Evolutionary conservation across 1,140 invertebrate species (phyloP).

Genomic region (Papilio aristodemus): DNA sequence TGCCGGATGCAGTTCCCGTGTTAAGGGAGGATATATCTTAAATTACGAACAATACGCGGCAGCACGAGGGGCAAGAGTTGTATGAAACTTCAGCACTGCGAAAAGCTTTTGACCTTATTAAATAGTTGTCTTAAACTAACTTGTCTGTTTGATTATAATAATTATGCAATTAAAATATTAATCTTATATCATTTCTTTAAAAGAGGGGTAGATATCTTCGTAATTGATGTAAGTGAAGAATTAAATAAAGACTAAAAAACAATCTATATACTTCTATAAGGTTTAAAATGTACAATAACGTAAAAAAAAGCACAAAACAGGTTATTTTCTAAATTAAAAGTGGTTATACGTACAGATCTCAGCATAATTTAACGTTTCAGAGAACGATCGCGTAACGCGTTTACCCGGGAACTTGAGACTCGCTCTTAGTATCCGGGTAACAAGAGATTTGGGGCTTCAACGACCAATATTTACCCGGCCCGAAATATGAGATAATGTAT

Average conservation of each 20-base stretch:
- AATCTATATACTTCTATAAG: no score
- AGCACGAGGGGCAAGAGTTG: neutral
- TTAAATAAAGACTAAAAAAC: no score
- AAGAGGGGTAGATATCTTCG: no score
- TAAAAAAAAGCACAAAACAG: neutral
- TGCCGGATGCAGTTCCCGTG: constrained; percentile 29
- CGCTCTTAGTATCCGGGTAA: constrained; percentile 51
- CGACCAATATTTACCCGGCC: constrained; percentile 57
- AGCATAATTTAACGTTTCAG: neutral
- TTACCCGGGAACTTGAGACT: constrained; percentile 55
- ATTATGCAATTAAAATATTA: neutral
- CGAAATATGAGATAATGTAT: constrained; percentile 68
- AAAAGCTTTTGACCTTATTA: constrained; percentile 31
- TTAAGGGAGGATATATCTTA: constrained; percentile 31
- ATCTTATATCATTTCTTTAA: no score
- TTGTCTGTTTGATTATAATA: neutral
- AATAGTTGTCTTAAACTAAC: neutral
- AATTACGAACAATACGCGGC: constrained; percentile 27
- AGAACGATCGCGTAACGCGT: constrained; percentile 48
- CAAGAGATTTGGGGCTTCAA: constrained; percentile 61
- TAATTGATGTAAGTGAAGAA: no score
- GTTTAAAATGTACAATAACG: no score
- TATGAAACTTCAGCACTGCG: neutral
- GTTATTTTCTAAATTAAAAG: neutral
- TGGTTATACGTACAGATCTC: neutral